Evolutionary conservation across 2,113 vertebrate species (phyloP).

Genomic region (Ariopsis seemanni): DNA sequence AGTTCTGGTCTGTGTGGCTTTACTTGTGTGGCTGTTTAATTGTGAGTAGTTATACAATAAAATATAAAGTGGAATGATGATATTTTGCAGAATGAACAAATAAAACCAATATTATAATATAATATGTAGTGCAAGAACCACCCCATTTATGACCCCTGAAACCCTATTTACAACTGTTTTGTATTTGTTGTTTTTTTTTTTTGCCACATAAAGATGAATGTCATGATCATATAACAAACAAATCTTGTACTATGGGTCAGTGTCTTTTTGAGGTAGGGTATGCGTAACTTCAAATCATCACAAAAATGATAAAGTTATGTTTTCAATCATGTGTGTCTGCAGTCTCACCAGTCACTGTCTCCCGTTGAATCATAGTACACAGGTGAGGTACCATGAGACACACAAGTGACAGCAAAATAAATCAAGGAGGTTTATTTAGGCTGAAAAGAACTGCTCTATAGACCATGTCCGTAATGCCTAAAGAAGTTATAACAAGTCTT

Average conservation of each 20-base stretch:
- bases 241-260: conserved; percentile 10
- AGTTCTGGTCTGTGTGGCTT: neutral
- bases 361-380: neutral
- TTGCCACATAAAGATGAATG: neutral
- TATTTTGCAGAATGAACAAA: neutral
- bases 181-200: neutral
- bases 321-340: neutral
- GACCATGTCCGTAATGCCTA: conserved; percentile 12
- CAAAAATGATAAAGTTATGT: neutral
- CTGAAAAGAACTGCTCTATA: conserved; percentile 16
- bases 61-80: neutral
- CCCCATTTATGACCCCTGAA: neutral
- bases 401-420: conserved; percentile 39
- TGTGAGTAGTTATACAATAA: neutral
- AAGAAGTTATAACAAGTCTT: neutral
- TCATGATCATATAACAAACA: neutral
- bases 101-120: neutral
- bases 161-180: neutral
- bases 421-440: conserved; percentile 45
- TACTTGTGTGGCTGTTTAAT: neutral
- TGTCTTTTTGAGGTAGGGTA: conserved; percentile 40
- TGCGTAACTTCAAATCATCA: conserved; percentile 22
- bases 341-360: neutral
- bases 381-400: conserved; percentile 13
- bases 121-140: conserved; percentile 36